Base-by-base conservation (phyloP, 1,140 invertebrate genomes). In the Solenopsis invicta region DNA sequence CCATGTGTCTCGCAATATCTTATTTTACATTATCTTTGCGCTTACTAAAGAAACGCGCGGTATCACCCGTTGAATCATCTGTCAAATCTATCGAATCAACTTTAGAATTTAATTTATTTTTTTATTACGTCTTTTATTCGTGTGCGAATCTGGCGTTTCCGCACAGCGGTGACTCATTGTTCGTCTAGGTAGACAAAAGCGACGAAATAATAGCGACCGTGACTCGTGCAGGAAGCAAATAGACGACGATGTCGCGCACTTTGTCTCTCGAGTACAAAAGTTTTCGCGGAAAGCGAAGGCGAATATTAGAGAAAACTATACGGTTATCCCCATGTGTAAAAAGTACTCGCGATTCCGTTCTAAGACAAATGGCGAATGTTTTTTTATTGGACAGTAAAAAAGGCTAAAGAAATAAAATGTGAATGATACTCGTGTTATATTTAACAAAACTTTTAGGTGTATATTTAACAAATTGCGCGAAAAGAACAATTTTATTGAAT, bases 91-190 rank as follows among this genome's bases (percentile, higher is more conserved):
- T 34, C 24, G 21, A 54, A 54, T 37, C 12, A 59, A 34, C 4
- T 71, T 41, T 52, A 81, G 9, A n/a, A 41, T 24, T 71, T 34
- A 56, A 16, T n/a, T 81, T 81, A 52, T 81, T 71, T 41, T n/a
- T 64, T 18, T 41, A 29, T 59, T 56, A 29, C 1, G 37, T 12
- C 52, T 45, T 4, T 45, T 56, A 34, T 37, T 45, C n/a, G 18
- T 45, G 21, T 12, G 13, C 37, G 34, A 45, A 21, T n/a, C 37
- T 34, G 24, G 13, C 37, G 21, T 81, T 72, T 81, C 78, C 48
- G 50, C 24, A 37, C 78, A 71, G 56, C 78, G 48, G 66, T 81
- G 66, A 81, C 21, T 81, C 78, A 81, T 81, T 72, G 67, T 81
- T 81, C 76, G 5, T 3, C 21, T 56, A 81, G 50, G 54, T 72